Percentiles rank a stretch among this genome's conserved stretches.
These are phyloP conservation scores for Phalanger gymnotis DNA, from an alignment of 2,797 vertebrate species.

Conservation along the genomic window DNA sequence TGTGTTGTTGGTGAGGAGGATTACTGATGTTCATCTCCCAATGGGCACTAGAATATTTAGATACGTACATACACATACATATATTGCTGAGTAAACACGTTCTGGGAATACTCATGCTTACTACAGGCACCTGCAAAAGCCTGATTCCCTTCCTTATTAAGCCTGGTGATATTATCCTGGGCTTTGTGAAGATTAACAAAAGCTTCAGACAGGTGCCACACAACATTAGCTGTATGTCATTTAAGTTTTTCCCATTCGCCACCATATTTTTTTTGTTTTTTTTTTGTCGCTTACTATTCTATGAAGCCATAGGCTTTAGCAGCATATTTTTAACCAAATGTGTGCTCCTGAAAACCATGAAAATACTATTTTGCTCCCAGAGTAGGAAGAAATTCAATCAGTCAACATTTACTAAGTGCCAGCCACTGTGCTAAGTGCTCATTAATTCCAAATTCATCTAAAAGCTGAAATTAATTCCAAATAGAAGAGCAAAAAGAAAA, in stretches of 20 bases:
- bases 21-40: not conserved
- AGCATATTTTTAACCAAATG: conserved; percentile 27
- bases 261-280: conserved; percentile 10
- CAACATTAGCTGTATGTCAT: not conserved
- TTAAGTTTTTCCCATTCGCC: not conserved
- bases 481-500: not conserved
- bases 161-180: not conserved
- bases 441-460: not conserved
- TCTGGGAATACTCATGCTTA: not conserved
- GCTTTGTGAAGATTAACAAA: not conserved
- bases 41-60: not conserved
- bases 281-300: conserved; percentile 32
- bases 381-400: not conserved
- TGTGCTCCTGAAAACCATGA: not conserved
- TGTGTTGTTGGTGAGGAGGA: not conserved
- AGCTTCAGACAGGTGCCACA: not conserved
- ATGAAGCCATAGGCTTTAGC: conserved; percentile 13
- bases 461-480: conserved; percentile 19
- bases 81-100: not conserved
- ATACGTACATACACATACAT: not conserved
- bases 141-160: not conserved
- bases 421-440: not conserved
- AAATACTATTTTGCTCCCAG: conserved; percentile 8
- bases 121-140: not conserved
- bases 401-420: not conserved